Evolutionary conservation across 2,888 invertebrate genomes (phyloP).

Genomic region (Plagodis dolabraria): DNA sequence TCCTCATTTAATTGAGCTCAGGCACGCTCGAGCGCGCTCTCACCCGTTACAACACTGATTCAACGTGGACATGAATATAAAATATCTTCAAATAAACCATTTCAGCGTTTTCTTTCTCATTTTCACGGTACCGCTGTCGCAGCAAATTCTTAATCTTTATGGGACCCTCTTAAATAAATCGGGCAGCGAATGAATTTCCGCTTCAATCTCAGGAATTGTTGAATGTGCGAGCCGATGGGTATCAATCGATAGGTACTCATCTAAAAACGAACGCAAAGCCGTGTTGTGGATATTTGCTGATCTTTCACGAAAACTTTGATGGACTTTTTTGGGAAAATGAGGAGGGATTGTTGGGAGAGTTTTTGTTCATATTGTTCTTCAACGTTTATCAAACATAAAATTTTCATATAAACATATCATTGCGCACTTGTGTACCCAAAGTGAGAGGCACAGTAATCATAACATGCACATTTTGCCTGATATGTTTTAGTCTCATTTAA

Average conservation of each 20-base stretch:
- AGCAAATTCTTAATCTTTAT: conserved; percentile 44
- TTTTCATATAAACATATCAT: no score
- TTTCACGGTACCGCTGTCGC: conserved; percentile 34
- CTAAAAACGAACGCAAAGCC: conserved; percentile 32
- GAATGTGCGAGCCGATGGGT: conserved; percentile 39
- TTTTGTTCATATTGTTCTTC: not conserved
- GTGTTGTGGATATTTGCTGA: conserved; percentile 29
- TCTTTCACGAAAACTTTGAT: conserved; percentile 21
- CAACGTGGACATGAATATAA: conserved; percentile 44
- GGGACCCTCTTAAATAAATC: conserved; percentile 43
- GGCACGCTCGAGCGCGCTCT: not conserved
- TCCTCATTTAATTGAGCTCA: not conserved
- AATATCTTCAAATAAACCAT: conserved; percentile 30
- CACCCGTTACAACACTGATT: conserved; percentile 27
- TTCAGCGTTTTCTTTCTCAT: conserved; percentile 28
- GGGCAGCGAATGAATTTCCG: conserved; percentile 38
- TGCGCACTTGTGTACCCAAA: no score
- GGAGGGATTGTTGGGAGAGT: not conserved
- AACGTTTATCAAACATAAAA: not conserved
- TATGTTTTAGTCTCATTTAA: no score
- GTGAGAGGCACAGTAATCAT: no score
- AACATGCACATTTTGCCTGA: no score
- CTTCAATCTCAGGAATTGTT: conserved; percentile 39
- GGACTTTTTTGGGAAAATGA: conserved; percentile 5
- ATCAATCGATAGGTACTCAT: conserved; percentile 35